These are phyloP conservation scores for Coecobrya sp. DNA, from an alignment of 2,888 invertebrate genomes.

Conservation along the genomic window DNA sequence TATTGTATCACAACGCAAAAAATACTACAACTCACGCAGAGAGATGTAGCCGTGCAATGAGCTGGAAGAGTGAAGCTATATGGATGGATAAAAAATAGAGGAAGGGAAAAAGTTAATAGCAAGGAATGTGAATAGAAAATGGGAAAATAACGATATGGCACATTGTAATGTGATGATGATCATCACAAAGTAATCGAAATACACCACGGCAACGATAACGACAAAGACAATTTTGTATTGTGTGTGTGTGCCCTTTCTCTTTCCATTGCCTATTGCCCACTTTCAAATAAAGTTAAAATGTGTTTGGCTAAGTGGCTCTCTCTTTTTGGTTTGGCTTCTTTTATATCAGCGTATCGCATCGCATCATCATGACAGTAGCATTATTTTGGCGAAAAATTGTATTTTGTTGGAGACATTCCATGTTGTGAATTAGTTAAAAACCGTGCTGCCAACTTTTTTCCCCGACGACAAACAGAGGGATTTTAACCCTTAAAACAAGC, in stretches of 20 bases:
- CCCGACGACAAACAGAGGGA: not conserved
- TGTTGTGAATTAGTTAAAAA: conserved; percentile 16
- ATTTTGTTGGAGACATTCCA: conserved; percentile 23
- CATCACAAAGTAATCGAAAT: not conserved
- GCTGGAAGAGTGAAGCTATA: not conserved
- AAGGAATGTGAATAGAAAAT: not conserved
- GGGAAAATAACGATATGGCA: not conserved
- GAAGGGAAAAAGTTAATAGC: not conserved
- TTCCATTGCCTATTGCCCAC: not conserved
- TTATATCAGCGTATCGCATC: not conserved
- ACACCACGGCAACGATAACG: not conserved
- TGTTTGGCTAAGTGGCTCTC: not conserved
- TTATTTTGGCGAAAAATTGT: not conserved
- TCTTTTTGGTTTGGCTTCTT: not conserved
- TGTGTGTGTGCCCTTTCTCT: not conserved
- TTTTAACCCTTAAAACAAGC: not conserved
- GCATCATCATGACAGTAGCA: not conserved
- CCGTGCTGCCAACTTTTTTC: conserved; percentile 17
- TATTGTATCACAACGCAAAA: no score
- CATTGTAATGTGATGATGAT: conserved; percentile 18
- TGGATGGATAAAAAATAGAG: not conserved
- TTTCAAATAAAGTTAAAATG: not conserved
- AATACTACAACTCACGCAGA: no score
- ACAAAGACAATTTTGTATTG: no score
- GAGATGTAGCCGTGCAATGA: no score